phyloP scores from a whole-genome alignment of 2,113 vertebrate genomes.

The Lagopus leucura region DNA sequence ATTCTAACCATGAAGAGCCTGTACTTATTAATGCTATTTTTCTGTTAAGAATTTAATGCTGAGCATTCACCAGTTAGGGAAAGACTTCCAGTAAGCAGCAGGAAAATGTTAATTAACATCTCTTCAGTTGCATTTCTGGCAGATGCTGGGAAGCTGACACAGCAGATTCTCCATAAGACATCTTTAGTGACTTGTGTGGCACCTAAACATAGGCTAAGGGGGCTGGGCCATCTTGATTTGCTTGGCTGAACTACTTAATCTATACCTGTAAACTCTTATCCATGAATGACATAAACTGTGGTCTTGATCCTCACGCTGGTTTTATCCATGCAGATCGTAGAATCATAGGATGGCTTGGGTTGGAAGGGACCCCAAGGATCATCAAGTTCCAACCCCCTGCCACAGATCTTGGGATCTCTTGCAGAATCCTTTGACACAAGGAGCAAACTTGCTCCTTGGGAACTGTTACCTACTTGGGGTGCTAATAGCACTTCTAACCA shows the following conservation, averaged over 20 bases:
- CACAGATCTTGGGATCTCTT: not conserved
- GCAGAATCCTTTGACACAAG: not conserved
- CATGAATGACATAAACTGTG: not conserved
- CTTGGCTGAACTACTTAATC: not conserved
- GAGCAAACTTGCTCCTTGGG: not conserved
- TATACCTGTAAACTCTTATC: not conserved
- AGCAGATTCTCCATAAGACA: not conserved
- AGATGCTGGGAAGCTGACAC: not conserved
- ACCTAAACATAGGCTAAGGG: not conserved
- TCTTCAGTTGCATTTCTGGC: not conserved
- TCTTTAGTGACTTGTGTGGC: not conserved
- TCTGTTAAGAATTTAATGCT: not conserved
- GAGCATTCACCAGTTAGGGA: not conserved
- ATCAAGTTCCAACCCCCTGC: too few relatives aligned
- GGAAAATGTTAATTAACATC: not conserved
- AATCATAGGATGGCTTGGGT: too few relatives aligned
- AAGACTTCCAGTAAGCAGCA: not conserved
- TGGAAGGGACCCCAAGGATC: too few relatives aligned
- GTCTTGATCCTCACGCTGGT: not conserved
- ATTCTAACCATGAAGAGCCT: not conserved
- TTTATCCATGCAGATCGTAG: not conserved
- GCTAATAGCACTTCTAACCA: not conserved
- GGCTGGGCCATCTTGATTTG: not conserved
- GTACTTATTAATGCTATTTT: not conserved
- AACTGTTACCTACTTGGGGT: not conserved